Evolutionary conservation across 2,797 vertebrate genomes (phyloP).

Genomic region (Bryconaethiops microstoma): DNA sequence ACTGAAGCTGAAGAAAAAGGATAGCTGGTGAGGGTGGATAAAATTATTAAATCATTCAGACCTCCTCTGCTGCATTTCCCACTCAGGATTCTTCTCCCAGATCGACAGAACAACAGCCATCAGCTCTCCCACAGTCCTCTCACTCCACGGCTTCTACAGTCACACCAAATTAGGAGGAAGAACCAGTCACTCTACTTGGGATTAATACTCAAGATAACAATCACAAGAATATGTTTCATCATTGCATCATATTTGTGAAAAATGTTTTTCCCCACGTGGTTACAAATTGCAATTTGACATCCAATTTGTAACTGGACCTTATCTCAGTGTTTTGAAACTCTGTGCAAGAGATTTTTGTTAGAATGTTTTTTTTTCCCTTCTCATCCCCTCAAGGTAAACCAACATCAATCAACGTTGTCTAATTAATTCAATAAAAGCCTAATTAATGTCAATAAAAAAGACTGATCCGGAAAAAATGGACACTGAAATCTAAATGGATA

Average conservation of each 20-base stretch:
- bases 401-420: not conserved
- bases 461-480: no score
- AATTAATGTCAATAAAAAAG: slow-evolving; percentile 6
- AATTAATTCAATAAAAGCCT: not conserved
- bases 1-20: not conserved
- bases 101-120: slow-evolving; percentile 75
- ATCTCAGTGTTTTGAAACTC: slow-evolving; percentile 1
- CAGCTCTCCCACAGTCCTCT: slow-evolving; percentile 75
- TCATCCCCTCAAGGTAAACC: not conserved
- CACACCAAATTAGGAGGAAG: slow-evolving; percentile 16
- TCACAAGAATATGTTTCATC: slow-evolving; percentile 12
- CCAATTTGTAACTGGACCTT: slow-evolving; percentile 8
- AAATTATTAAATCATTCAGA: slow-evolving; percentile 51
- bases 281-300: slow-evolving; percentile 19
- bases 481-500: not conserved
- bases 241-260: slow-evolving; percentile 8
- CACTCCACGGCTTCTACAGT: slow-evolving; percentile 78
- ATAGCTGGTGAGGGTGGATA: not conserved
- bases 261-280: slow-evolving; percentile 16
- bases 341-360: slow-evolving; percentile 2
- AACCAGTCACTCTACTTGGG: slow-evolving; percentile 6
- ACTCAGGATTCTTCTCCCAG: slow-evolving; percentile 77
- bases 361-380: not conserved
- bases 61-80: slow-evolving; percentile 73
- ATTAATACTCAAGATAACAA: slow-evolving; percentile 34